These are phyloP conservation scores for Bhutanitis thaidina DNA, from an alignment of 2,888 invertebrate genomes.

Conservation along the genomic window DNA sequence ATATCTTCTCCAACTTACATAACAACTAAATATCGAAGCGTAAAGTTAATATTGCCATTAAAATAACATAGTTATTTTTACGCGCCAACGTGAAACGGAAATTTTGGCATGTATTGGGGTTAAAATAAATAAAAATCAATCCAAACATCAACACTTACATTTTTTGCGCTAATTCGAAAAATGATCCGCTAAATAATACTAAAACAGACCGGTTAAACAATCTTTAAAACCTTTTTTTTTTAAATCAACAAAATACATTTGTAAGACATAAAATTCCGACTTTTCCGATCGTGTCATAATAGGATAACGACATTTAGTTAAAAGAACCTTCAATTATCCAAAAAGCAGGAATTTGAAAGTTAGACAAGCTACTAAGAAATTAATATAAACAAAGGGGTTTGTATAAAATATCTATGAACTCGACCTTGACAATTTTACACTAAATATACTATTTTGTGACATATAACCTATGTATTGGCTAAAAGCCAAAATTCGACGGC, in stretches of 20 bases:
- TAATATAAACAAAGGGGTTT: background rate
- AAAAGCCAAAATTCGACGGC: background rate
- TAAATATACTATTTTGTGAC: background rate
- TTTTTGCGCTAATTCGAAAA: background rate
- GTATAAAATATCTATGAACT: background rate
- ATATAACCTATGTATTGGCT: background rate
- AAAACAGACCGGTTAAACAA: no score
- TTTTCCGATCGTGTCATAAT: no score
- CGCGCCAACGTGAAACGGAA: background rate
- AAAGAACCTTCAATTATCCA: no score
- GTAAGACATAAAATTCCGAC: no score
- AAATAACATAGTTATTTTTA: slow-evolving; percentile 5
- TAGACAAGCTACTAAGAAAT: background rate
- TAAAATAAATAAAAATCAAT: no score
- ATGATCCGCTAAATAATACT: no score
- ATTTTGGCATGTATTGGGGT: background rate
- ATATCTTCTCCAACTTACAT: slow-evolving; percentile 26
- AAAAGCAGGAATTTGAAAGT: background rate
- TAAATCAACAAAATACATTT: no score
- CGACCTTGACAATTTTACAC: background rate
- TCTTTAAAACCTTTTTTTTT: no score
- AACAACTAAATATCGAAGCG: slow-evolving; percentile 26
- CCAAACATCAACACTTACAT: background rate
- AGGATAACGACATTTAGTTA: no score
- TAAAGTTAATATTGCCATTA: slow-evolving; percentile 22